Evolutionary conservation across 2,797 vertebrate species (phyloP).

Genomic region (Hipposideros larvatus): DNA sequence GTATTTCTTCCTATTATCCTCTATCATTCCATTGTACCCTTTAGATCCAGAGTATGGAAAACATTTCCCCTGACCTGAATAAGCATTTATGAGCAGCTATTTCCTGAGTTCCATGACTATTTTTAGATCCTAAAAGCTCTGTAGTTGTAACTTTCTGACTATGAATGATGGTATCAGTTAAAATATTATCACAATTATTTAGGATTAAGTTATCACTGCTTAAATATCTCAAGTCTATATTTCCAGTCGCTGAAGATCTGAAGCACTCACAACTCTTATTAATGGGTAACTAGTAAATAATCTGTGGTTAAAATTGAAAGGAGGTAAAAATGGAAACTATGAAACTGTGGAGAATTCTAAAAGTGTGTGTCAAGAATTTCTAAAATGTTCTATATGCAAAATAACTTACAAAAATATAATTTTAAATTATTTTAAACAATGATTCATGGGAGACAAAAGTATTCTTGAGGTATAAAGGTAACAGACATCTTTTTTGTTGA

Average conservation of each 20-base stretch:
- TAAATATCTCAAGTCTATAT: background rate
- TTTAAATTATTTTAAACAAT: background rate
- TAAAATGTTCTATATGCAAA: background rate
- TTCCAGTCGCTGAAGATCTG: background rate
- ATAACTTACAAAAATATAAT: background rate
- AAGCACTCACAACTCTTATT: background rate
- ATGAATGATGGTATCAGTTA: background rate
- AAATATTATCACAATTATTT: slow-evolving; percentile 46
- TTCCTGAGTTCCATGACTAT: slow-evolving; percentile 65
- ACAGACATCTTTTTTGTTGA: background rate
- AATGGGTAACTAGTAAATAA: background rate
- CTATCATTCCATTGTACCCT: slow-evolving; percentile 29
- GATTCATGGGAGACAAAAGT: background rate
- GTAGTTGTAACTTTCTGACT: background rate
- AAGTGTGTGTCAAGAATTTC: background rate
- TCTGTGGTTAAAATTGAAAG: background rate
- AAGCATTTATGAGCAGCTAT: slow-evolving; percentile 42
- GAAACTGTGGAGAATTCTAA: background rate
- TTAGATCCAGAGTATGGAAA: slow-evolving; percentile 31
- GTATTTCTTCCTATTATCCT: slow-evolving; percentile 52
- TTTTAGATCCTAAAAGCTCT: slow-evolving; percentile 50
- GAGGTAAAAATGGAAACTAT: background rate
- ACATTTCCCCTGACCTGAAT: slow-evolving; percentile 45
- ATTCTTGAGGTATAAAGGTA: background rate
- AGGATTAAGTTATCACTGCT: background rate